These are phyloP conservation scores for Xestia ashworthii DNA, from an alignment of 2,888 invertebrate species.

Conservation along the genomic window DNA sequence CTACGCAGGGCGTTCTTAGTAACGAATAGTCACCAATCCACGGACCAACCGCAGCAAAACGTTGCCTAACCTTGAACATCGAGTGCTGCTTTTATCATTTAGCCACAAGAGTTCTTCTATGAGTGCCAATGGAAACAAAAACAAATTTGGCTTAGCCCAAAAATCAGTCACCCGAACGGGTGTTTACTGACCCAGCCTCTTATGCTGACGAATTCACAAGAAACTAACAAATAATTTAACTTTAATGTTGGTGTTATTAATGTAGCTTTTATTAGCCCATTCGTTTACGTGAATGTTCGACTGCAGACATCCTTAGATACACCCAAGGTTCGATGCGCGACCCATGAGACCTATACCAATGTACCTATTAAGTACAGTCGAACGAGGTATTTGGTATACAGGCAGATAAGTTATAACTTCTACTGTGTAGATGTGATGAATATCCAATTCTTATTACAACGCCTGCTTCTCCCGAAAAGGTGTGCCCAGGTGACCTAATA, in stretches of 20 bases:
- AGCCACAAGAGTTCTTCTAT: background rate
- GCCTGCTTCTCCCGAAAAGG: background rate
- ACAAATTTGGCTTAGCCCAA: too few species aligned
- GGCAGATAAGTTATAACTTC: background rate
- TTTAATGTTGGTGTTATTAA: background rate
- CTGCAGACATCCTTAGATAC: conserved; percentile 16
- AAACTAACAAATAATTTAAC: background rate
- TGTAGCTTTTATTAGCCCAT: background rate
- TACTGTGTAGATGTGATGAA: background rate
- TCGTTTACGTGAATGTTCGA: background rate
- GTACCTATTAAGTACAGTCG: background rate
- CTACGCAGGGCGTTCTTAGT: too few species aligned
- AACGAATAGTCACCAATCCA: background rate
- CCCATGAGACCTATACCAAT: conserved; percentile 22
- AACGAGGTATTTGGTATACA: background rate
- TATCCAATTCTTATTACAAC: background rate
- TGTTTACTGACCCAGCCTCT: background rate
- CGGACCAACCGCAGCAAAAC: background rate
- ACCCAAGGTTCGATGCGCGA: background rate
- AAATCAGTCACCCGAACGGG: too few species aligned
- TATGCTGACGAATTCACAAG: background rate
- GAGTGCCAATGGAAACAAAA: too few species aligned
- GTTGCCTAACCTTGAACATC: background rate
- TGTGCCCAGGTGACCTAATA: background rate
- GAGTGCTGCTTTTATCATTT: background rate